Percentiles rank a stretch among this genome's conserved stretches.
Evolutionary conservation across 2,113 vertebrate species (phyloP).

Genomic region (Dipodomys merriami): DNA sequence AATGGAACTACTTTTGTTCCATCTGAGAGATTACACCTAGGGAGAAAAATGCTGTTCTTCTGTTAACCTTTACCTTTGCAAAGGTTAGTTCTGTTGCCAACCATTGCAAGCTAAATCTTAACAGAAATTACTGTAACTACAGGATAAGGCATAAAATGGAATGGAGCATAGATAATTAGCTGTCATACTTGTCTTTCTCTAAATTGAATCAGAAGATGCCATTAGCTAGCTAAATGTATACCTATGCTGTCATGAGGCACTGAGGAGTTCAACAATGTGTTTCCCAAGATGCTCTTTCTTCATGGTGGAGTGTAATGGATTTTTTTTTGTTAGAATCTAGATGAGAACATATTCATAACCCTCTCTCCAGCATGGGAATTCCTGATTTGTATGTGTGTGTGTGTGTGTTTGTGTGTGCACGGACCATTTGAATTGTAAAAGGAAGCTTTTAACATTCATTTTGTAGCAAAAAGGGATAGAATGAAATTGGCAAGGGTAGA

Average conservation of each 20-base stretch:
- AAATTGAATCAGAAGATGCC: not conserved
- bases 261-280: not conserved
- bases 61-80: conserved; percentile 23
- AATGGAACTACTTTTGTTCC: not conserved
- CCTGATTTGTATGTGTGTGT: not conserved
- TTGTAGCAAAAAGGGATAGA: conserved; percentile 19
- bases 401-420: no score
- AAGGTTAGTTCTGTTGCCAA: not conserved
- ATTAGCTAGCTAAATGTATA: not conserved
- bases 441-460: conserved; percentile 62
- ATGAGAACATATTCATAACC: conserved; percentile 38
- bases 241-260: not conserved
- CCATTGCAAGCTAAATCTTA: not conserved
- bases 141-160: not conserved
- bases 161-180: not conserved
- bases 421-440: conserved; percentile 62
- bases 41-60: not conserved
- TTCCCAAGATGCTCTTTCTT: not conserved
- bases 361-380: conserved; percentile 52
- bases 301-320: not conserved
- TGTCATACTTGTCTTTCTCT: not conserved
- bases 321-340: conserved; percentile 31
- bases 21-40: not conserved
- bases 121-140: not conserved
- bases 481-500: conserved; percentile 70